phyloP scores from a whole-genome alignment of 2,113 vertebrate species.

The Nesospiza acunhae region DNA sequence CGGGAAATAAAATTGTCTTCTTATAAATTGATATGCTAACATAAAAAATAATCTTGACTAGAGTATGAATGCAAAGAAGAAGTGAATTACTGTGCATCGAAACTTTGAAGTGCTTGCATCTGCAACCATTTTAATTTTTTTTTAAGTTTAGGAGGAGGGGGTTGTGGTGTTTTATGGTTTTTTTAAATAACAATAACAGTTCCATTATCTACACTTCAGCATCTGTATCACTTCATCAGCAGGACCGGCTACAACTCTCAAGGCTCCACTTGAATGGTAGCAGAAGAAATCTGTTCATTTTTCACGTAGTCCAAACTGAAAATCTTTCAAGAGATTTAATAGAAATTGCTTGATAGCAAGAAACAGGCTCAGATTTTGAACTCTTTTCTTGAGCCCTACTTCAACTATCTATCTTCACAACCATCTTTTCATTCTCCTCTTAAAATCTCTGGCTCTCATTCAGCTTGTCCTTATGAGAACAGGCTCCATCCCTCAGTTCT shows the following conservation, averaged over 20 bases:
- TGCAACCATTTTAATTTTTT: background rate
- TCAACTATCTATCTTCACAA: background rate
- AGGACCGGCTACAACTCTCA: background rate
- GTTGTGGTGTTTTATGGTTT: too few species aligned
- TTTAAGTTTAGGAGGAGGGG: rapidly evolving
- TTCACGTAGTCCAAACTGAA: rapidly evolving
- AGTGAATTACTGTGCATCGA: background rate
- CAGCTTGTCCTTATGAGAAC: background rate
- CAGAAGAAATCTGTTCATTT: background rate
- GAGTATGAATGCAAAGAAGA: background rate
- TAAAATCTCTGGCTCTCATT: background rate
- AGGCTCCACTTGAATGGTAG: background rate
- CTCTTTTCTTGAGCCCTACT: background rate
- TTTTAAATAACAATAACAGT: background rate
- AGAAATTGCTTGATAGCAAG: background rate
- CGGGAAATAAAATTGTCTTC: background rate
- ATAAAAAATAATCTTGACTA: background rate
- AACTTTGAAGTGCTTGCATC: background rate
- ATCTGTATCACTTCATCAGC: background rate
- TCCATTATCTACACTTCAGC: background rate
- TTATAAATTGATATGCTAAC: background rate
- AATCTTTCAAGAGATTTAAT: background rate
- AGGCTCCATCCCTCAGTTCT: background rate
- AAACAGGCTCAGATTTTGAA: background rate
- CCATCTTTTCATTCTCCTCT: background rate